A percentile compares a stretch with the other conserved stretches of the same genome.
These are phyloP conservation scores for Macrosiphum euphorbiae DNA, from an alignment of 2,888 invertebrate genomes.

Conservation along the genomic window DNA sequence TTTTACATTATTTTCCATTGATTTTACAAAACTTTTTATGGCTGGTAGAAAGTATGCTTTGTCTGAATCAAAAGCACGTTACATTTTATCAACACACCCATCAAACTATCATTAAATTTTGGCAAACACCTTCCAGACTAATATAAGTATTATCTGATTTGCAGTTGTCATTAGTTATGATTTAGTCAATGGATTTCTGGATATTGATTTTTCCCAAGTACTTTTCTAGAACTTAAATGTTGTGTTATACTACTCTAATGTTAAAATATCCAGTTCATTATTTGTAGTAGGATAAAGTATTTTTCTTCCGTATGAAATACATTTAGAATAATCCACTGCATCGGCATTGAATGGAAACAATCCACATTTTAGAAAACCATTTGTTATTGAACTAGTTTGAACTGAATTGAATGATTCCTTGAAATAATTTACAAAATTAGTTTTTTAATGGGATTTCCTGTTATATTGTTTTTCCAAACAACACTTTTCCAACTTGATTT, in stretches of 20 bases:
- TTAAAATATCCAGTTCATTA: background rate
- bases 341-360: background rate
- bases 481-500: constrained; percentile 1
- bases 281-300: background rate
- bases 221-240: constrained; percentile 25
- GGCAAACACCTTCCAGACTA: too few species aligned
- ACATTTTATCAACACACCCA: too few species aligned
- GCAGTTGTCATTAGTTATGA: too few species aligned
- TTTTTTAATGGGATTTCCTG: background rate
- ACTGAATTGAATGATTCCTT: constrained; percentile 8
- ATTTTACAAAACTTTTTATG: too few species aligned
- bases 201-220: background rate
- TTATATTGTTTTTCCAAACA: background rate
- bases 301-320: constrained; percentile 12
- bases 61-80: too few species aligned
- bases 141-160: too few species aligned
- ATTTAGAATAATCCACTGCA: constrained; percentile 12
- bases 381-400: constrained; percentile 4
- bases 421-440: background rate
- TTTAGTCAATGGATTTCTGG: too few species aligned
- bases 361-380: constrained; percentile 4
- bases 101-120: too few species aligned
- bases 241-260: background rate
- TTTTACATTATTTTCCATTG: too few species aligned
- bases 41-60: too few species aligned